A percentile compares a stretch with the other conserved stretches of the same genome.
Evolutionary conservation across 2,113 vertebrate species (phyloP).

Genomic region (Carollia perspicillata): DNA sequence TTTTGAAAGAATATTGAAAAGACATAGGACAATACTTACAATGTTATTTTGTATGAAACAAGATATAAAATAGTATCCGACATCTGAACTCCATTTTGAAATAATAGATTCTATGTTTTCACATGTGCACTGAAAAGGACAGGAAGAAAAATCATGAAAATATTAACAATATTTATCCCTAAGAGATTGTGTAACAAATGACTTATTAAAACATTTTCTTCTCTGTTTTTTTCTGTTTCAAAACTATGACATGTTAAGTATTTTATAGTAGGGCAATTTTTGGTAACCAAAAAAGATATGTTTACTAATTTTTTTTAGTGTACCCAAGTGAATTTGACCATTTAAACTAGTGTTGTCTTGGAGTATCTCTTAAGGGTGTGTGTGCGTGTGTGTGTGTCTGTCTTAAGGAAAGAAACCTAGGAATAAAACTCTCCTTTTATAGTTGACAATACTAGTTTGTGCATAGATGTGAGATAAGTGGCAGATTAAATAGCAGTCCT

Average conservation of each 20-base stretch:
- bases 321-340: background rate
- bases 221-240: background rate
- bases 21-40: background rate
- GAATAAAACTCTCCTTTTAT: background rate
- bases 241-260: background rate
- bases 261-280: background rate
- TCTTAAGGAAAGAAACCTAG: background rate
- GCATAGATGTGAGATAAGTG: background rate
- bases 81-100: conserved; percentile 30
- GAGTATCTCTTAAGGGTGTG: background rate
- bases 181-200: background rate
- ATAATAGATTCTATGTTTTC: background rate
- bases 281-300: background rate
- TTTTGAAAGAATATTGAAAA: conserved; percentile 37
- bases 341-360: background rate
- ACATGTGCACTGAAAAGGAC: background rate
- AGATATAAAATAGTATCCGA: background rate
- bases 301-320: background rate
- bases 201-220: background rate
- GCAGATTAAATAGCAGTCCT: background rate
- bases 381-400: background rate
- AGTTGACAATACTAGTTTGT: background rate
- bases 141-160: background rate
- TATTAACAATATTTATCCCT: background rate
- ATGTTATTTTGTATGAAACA: background rate